Conservation (phyloP, 2,113 vertebrate genomes). For the Melanerpes formicivorus region DNA sequence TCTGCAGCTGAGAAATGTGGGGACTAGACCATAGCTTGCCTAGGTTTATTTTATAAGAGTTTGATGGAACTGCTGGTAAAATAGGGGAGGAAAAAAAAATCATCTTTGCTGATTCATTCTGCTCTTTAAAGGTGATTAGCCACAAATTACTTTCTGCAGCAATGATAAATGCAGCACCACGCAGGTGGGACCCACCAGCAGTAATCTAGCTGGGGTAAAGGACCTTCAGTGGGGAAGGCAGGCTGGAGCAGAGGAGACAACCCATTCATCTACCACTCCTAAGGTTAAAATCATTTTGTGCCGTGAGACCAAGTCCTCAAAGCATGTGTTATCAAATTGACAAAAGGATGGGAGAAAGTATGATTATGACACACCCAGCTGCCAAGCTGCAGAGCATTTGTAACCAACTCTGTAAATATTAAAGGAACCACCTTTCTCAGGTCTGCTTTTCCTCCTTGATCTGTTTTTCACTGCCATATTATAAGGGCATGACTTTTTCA, state of each 20-base stretch:
- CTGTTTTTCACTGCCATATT: neutral
- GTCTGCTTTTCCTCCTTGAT: neutral
- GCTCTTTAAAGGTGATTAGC: neutral
- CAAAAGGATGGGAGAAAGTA: neutral
- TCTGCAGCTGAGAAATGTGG: neutral
- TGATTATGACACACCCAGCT: neutral
- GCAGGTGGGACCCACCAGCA: neutral
- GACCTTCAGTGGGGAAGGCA: neutral
- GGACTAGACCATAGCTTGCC: neutral
- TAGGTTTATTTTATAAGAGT: neutral
- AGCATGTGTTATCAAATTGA: neutral
- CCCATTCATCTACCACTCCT: neutral
- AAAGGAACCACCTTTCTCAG: neutral
- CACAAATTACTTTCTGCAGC: neutral
- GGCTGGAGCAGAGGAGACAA: neutral
- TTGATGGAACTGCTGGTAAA: neutral
- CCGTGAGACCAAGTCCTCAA: neutral
- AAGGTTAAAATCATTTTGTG: neutral
- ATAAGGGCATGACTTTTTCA: neutral
- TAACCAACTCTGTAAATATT: neutral
- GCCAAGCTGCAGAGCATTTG: neutral
- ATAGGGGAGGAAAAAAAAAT: neutral
- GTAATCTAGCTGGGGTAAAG: neutral
- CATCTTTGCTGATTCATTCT: neutral
- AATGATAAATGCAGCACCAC: neutral